Percentiles rank a stretch among this genome's conserved stretches.
phyloP scores from a whole-genome alignment of 2,888 invertebrate species.

The Uloborus plumipes region DNA sequence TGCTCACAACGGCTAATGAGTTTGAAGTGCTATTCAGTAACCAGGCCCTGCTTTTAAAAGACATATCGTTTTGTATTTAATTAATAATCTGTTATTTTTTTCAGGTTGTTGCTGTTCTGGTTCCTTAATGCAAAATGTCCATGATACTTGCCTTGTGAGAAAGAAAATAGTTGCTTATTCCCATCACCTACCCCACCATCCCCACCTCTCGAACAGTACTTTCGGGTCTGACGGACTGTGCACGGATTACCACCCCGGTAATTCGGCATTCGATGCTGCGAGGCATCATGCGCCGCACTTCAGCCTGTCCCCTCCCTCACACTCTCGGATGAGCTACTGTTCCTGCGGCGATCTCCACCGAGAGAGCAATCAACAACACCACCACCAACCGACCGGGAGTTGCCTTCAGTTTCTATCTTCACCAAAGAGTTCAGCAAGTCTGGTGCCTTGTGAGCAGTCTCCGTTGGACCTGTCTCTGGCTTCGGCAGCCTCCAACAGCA shows the following conservation, averaged over 20 bases:
- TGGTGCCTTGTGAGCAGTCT: conserved; percentile 54
- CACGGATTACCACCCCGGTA: conserved; percentile 25
- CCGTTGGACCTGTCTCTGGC: conserved; percentile 49
- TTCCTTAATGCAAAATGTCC: conserved; percentile 45
- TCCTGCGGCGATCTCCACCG: conserved; percentile 28
- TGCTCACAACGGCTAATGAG: no score
- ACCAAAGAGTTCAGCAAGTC: conserved; percentile 41
- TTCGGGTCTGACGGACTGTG: conserved; percentile 24
- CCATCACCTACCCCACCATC: conserved; percentile 25
- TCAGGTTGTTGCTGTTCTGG: conserved; percentile 46
- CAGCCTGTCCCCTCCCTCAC: conserved; percentile 7
- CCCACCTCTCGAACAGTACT: conserved; percentile 4
- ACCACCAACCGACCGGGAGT: conserved; percentile 26
- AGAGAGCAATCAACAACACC: conserved; percentile 29
- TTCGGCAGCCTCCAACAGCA: conserved; percentile 26
- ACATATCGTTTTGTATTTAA: no score
- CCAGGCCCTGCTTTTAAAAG: no score
- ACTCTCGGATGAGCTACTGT: conserved; percentile 18
- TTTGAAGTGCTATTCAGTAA: no score
- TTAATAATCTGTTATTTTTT: conserved; percentile 8
- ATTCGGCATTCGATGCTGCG: conserved; percentile 6
- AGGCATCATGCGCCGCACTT: conserved; percentile 24
- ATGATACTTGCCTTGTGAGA: conserved; percentile 36
- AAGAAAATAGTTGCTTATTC: conserved; percentile 50
- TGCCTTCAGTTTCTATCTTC: conserved; percentile 45